Conservation (phyloP, 1,140 invertebrate species). For the Neelides sp. region DNA sequence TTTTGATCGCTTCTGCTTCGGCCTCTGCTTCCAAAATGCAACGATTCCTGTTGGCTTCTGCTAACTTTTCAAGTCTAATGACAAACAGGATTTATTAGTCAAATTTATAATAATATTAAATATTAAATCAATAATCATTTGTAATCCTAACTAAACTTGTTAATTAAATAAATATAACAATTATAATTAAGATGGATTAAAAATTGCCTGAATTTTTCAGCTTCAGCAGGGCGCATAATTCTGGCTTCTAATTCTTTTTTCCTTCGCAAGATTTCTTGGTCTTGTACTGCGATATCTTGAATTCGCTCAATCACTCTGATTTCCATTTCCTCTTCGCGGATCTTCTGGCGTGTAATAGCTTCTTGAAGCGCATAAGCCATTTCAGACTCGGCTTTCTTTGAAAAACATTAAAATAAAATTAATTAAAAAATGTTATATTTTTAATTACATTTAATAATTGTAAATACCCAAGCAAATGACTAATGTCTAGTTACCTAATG, state of each 20-base stretch:
- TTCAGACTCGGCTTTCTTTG: conserved; percentile 74
- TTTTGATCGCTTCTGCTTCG: conserved; percentile 71
- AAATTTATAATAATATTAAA: too few species aligned
- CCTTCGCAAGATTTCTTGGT: conserved; percentile 70
- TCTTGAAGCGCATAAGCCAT: conserved; percentile 77
- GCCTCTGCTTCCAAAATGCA: conserved; percentile 81
- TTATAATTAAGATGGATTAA: not conserved
- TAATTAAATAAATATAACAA: not conserved
- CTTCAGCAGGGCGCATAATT: conserved; percentile 70
- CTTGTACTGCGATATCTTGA: conserved; percentile 79
- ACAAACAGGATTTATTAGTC: too few species aligned
- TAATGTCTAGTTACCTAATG: conserved; percentile 2
- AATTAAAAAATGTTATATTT: not conserved
- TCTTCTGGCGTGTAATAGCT: conserved; percentile 86
- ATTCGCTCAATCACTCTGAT: conserved; percentile 81
- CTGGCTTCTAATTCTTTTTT: conserved; percentile 80
- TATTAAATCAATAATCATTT: too few species aligned
- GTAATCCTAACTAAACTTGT: not conserved
- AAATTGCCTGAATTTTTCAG: too few species aligned
- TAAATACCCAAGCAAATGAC: not conserved
- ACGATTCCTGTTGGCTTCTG: conserved; percentile 73
- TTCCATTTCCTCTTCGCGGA: conserved; percentile 94
- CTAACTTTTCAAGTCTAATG: conserved; percentile 69
- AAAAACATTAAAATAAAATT: conserved; percentile 2
- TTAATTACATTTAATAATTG: not conserved